Evolutionary conservation across 2,113 vertebrate genomes (phyloP), one percentile per base, ranked within the genome.

Genomic region (Polypterus bichir): DNA sequence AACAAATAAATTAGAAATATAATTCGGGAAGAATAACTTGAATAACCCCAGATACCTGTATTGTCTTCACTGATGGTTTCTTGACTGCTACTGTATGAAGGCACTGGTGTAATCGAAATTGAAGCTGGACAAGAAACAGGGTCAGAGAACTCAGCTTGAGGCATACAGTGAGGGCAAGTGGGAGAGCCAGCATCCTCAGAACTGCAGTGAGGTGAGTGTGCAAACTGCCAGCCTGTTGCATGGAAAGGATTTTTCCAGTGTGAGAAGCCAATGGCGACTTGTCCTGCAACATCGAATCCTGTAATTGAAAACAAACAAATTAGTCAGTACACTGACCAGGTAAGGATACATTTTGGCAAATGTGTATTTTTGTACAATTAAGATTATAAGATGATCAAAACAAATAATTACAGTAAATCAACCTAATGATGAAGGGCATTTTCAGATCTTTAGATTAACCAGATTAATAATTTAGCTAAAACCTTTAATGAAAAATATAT

Each of bases 111-210:
- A 78, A 93, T 73, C 63, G 92, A 91, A 64, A 94, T 77, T 0
- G 91, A 93, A 4, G 91, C 89, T 6, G 92, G 92, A 62, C 91
- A 94, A 62, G 92, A 95, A 64, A 87, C 69, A 1, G 88, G 86
- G 55, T 83, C 85, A 0, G 80, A 77, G 57, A 88, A 63, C 54
- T 90, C 86, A 11, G 74, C 73, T 62, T 65, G 70, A 8, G 75
- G 27, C 3, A 78, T 68, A 57, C 86, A 76, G 7, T 75, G 76
- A 0, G 81, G 80, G 60, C 78, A 78, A 67, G 79, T 77, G 0
- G 87, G 83, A 73, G 71, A 69, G 63, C 75, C 67, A 5, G 68
- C 75, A 63, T 90, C 81, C 74, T 78, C 78, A 66, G 76, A 68
- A 67, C 74, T 9, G 51, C 76, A 66, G 60, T 77, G 76, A 60